Evolutionary conservation across 2,888 invertebrate genomes (phyloP).

Genomic region (Eupithecia exiguata): DNA sequence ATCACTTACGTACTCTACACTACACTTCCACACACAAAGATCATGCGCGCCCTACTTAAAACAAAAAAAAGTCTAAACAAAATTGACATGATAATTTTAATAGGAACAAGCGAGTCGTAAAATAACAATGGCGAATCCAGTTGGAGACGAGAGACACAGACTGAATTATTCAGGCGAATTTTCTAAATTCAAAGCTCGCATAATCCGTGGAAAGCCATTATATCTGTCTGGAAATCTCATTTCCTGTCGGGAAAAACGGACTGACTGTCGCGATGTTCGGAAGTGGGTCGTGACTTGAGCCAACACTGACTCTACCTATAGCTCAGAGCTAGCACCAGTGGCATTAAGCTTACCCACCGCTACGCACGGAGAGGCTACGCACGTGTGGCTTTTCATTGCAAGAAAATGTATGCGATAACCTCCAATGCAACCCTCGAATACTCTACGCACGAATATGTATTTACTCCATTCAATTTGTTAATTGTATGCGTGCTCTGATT

Average conservation of each 20-base stretch:
- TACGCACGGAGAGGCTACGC: too few relatives aligned
- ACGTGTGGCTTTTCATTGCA: too few relatives aligned
- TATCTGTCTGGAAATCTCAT: slow-evolving; percentile 80
- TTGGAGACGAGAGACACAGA: slow-evolving; percentile 36
- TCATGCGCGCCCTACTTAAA: background rate
- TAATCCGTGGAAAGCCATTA: slow-evolving; percentile 77
- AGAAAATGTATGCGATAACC: too few relatives aligned
- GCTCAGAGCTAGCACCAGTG: background rate
- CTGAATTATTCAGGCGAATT: slow-evolving; percentile 62
- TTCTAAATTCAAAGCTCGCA: slow-evolving; percentile 67
- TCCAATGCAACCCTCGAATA: too few relatives aligned
- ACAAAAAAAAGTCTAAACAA: slow-evolving; percentile 15
- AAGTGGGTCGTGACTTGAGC: slow-evolving; percentile 65
- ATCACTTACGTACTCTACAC: background rate
- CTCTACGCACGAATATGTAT: too few relatives aligned
- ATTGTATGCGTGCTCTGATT: background rate
- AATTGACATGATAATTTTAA: slow-evolving; percentile 26
- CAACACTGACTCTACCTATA: slow-evolving; percentile 18
- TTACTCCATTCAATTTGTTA: background rate
- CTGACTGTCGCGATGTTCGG: slow-evolving; percentile 58
- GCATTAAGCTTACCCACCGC: too few relatives aligned
- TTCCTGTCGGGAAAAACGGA: slow-evolving; percentile 77
- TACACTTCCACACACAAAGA: background rate
- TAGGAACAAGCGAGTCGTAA: slow-evolving; percentile 34
- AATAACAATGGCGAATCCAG: slow-evolving; percentile 33